Evolutionary conservation across 2,888 invertebrate genomes (phyloP), one percentile per base, ranked within the genome.

Genomic region (Nemotelus nigrinus): DNA sequence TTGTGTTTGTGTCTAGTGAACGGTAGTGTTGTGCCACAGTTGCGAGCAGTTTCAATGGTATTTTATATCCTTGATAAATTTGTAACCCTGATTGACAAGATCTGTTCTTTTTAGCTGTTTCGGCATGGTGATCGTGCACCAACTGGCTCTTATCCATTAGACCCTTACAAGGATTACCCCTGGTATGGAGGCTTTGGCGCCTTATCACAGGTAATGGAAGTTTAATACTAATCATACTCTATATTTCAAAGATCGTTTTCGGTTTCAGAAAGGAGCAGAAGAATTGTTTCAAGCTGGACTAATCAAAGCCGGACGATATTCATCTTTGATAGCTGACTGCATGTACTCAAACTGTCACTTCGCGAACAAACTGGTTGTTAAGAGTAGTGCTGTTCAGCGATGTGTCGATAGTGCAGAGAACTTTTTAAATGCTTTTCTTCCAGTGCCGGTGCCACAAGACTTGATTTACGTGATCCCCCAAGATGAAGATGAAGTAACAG

Each of bases 111-210:
- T 39, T n/a, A 68, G 67, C 39, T 68, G 2, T 48, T 48, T 25
- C 10, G 67, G 3, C 67, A 68, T 68, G 67, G 67, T 3, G 67
- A 68, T 25, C 47, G 48, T 25, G 39, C 67, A 25, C 67, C 67
- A 25, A 8, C 39, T 3, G 4, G 2, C 2, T 2, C n/a, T 6
- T 68, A 68, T 48, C 67, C 67, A 10, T n/a, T 39, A 10, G 67
- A 68, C 50, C 67, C 67, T 39, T 48, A 68, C 25, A n/a, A 47
- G 4, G 41, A 68, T 8, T 68, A 48, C 8, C 25, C 47, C 2
- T 68, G 67, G 67, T 50, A 25, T 7, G 67, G 67, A 25, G 67
- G 48, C n/a, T 48, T 25, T 0, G 67, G 67, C 3, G 48, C 67
- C 5, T 41, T 68, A 48, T 68, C 67, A 50, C 50, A 5, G 48